phyloP scores from a whole-genome alignment of 2,888 invertebrate genomes.

The Phorcus lineatus region DNA sequence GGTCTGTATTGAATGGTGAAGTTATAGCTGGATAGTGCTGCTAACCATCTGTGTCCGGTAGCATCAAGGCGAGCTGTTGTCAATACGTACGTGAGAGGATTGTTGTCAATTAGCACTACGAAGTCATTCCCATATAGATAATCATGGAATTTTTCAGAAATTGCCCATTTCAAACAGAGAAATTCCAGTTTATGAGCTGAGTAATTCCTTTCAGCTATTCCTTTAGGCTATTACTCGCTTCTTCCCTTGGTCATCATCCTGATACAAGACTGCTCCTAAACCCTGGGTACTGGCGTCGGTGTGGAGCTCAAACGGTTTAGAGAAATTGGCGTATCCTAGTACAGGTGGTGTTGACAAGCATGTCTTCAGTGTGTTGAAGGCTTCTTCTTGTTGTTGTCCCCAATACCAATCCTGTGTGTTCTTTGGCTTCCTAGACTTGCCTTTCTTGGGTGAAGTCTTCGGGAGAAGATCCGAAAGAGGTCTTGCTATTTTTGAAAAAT shows the following conservation, averaged over 20 bases:
- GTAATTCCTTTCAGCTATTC: constrained; percentile 38
- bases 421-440: too few species aligned
- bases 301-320: constrained; percentile 38
- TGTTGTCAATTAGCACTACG: constrained; percentile 39
- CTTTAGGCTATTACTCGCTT: constrained; percentile 37
- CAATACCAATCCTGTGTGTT: too few species aligned
- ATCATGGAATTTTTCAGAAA: constrained; percentile 35
- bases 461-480: not conserved
- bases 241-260: constrained; percentile 26
- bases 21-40: constrained; percentile 26
- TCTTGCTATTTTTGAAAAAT: constrained; percentile 24
- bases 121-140: constrained; percentile 33
- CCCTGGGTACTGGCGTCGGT: constrained; percentile 35
- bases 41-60: constrained; percentile 34
- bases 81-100: constrained; percentile 35
- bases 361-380: too few species aligned
- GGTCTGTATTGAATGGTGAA: constrained; percentile 43
- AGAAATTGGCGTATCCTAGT: constrained; percentile 35
- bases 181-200: constrained; percentile 42
- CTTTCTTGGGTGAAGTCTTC: too few species aligned
- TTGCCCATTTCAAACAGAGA: constrained; percentile 39
- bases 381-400: too few species aligned
- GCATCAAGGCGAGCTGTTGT: constrained; percentile 32
- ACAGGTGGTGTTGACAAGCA: constrained; percentile 34
- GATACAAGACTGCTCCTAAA: constrained; percentile 42